A percentile compares a stretch with the other conserved stretches of the same genome.
phyloP scores from a whole-genome alignment of 1,140 invertebrate species.

The Orius laevigatus region DNA sequence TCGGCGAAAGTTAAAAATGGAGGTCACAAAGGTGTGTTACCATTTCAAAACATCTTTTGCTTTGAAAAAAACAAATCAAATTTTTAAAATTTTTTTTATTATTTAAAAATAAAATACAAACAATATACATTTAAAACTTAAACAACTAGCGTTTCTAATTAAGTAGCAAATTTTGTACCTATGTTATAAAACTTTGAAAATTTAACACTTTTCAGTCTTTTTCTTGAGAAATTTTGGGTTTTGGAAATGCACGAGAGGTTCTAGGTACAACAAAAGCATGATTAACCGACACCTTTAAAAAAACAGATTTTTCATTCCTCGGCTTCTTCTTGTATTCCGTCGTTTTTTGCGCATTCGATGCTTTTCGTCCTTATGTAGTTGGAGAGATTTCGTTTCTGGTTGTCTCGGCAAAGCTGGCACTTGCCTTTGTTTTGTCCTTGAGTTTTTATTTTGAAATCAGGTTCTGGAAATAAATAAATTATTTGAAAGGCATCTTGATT shows the following conservation, averaged over 20 bases:
- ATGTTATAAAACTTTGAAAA: no score
- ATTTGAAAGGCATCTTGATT: no score
- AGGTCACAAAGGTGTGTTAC: not conserved
- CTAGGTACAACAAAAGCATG: not conserved
- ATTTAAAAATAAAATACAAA: conserved; percentile 22
- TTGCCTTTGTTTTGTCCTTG: conserved; percentile 21
- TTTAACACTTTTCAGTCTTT: conserved; percentile 4
- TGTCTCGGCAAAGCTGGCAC: conserved; percentile 38
- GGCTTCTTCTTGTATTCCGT: conserved; percentile 36
- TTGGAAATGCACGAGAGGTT: not conserved
- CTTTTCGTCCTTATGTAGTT: conserved; percentile 35
- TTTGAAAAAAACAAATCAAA: not conserved
- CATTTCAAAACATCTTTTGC: conserved; percentile 1
- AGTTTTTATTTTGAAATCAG: not conserved
- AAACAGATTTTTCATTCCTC: conserved; percentile 23
- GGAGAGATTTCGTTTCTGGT: conserved; percentile 33
- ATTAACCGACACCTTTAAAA: not conserved
- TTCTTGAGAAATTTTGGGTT: conserved; percentile 22
- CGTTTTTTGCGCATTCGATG: conserved; percentile 28
- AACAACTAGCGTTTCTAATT: not conserved
- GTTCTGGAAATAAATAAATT: conserved; percentile 11
- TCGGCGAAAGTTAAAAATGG: not conserved
- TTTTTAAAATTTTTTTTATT: not conserved
- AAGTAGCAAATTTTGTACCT: no score
- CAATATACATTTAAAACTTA: conserved; percentile 15